These are phyloP conservation scores for Congeria kusceri DNA, from an alignment of 2,888 invertebrate genomes.

Conservation along the genomic window DNA sequence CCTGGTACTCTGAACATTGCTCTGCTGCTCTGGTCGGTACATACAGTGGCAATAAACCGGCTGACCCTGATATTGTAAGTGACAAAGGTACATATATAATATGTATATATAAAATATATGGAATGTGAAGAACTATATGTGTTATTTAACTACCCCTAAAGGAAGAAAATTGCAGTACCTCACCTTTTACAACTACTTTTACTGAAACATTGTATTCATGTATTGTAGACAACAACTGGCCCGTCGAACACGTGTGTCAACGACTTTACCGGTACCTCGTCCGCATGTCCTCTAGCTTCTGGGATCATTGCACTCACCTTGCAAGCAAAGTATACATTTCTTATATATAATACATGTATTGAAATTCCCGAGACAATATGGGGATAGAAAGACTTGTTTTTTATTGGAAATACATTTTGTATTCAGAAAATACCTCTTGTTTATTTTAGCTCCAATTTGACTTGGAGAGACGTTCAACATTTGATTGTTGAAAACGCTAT, in stretches of 20 bases:
- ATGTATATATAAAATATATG: too few species aligned
- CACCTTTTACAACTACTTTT: too few species aligned
- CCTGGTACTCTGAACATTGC: conserved; percentile 5
- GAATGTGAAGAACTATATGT: too few species aligned
- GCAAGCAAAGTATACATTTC: conserved; percentile 25
- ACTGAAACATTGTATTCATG: background rate
- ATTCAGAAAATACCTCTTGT: background rate
- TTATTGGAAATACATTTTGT: background rate
- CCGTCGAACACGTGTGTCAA: conserved; percentile 22
- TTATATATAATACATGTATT: background rate
- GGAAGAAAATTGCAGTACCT: too few species aligned
- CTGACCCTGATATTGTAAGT: too few species aligned
- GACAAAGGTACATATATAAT: too few species aligned
- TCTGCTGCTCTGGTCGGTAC: background rate
- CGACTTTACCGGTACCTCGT: conserved; percentile 25
- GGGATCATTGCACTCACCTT: conserved; percentile 19
- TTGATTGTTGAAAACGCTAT: background rate
- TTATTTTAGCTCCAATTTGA: background rate
- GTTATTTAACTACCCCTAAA: too few species aligned
- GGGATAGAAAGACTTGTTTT: background rate
- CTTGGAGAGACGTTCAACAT: background rate
- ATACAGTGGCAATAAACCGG: background rate
- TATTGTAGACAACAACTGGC: conserved; percentile 23
- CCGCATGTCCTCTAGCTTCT: conserved; percentile 21
- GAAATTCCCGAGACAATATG: background rate